phyloP scores from a whole-genome alignment of 2,113 vertebrate species.

The Forbesichthys papilliferus region DNA sequence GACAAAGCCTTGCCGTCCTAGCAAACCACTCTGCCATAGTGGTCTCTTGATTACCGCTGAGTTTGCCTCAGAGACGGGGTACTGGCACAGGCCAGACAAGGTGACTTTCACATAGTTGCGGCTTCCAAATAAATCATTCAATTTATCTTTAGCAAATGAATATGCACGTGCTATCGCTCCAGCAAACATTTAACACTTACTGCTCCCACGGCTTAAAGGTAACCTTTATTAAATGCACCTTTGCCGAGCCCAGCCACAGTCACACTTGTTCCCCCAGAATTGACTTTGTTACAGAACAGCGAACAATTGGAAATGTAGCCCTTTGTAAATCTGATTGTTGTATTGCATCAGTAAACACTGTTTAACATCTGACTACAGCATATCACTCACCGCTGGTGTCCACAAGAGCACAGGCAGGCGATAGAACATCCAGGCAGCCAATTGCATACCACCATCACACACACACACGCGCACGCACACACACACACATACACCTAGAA shows the following conservation, averaged over 20 bases:
- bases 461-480: background rate
- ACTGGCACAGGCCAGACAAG: constrained; percentile 14
- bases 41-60: constrained; percentile 31
- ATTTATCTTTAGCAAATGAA: background rate
- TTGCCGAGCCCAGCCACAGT: background rate
- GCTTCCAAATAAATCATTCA: background rate
- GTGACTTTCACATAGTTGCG: constrained; percentile 45
- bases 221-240: background rate
- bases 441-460: background rate
- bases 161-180: background rate
- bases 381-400: constrained; percentile 6
- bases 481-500: constrained; percentile 1
- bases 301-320: constrained; percentile 45
- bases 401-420: constrained; percentile 10
- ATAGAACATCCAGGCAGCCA: constrained; percentile 37
- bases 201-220: background rate
- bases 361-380: constrained; percentile 45
- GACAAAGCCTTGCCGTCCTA: constrained; percentile 32
- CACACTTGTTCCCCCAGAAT: constrained; percentile 12
- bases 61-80: constrained; percentile 16
- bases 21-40: constrained; percentile 39
- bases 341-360: constrained; percentile 43
- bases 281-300: constrained; percentile 21
- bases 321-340: constrained; percentile 52
- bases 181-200: background rate